Evolutionary conservation across 1,140 invertebrate genomes (phyloP).

Genomic region (Chrysomallon squamiferum): DNA sequence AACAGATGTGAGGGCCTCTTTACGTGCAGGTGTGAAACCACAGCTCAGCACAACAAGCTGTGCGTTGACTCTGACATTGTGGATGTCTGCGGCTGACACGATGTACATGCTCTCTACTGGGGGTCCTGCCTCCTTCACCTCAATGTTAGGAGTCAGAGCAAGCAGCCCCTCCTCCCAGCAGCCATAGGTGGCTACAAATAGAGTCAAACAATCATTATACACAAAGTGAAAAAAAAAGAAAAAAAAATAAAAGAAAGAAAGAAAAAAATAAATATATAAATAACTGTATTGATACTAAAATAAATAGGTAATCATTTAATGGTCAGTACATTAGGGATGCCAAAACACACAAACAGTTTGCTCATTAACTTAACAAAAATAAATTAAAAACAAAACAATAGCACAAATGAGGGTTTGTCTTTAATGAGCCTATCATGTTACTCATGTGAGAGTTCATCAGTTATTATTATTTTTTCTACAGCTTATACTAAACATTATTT

Average conservation of each 20-base stretch:
- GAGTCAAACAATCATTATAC: too few species aligned
- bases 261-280: background rate
- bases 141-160: constrained; percentile 41
- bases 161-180: constrained; percentile 50
- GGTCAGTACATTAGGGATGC: too few species aligned
- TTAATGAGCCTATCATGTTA: too few species aligned
- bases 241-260: background rate
- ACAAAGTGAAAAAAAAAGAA: background rate
- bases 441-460: too few species aligned
- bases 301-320: too few species aligned
- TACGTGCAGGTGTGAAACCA: constrained; percentile 37
- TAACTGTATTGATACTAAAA: too few species aligned
- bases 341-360: too few species aligned
- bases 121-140: constrained; percentile 18
- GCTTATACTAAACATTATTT: too few species aligned
- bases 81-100: constrained; percentile 48
- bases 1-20: constrained; percentile 22
- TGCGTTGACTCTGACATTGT: constrained; percentile 38
- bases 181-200: constrained; percentile 45
- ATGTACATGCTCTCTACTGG: constrained; percentile 39
- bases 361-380: too few species aligned
- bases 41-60: constrained; percentile 52
- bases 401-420: too few species aligned
- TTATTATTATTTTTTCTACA: too few species aligned
- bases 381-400: too few species aligned